A percentile compares a stretch with the other conserved stretches of the same genome.
These are phyloP conservation scores for Eretmochelys imbricata DNA, from an alignment of 2,113 vertebrate species.

Conservation along the genomic window DNA sequence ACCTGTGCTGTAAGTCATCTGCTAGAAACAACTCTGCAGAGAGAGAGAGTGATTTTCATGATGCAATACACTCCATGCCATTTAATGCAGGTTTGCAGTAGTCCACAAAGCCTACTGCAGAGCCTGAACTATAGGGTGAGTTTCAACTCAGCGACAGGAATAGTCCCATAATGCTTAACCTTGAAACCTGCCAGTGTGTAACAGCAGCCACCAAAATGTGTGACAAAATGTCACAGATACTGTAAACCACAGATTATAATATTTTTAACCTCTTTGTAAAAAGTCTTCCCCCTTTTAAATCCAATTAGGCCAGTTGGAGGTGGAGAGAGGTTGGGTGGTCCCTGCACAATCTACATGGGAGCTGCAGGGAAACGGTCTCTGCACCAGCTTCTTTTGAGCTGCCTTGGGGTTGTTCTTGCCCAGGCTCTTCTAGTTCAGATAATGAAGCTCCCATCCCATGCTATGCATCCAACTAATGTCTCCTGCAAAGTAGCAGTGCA, in stretches of 20 bases:
- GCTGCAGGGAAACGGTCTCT: not conserved
- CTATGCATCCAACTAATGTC: not conserved
- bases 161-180: not conserved
- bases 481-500: not conserved
- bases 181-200: rapidly evolving
- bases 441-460: not conserved
- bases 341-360: rapidly evolving
- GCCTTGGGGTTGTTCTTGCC: not conserved
- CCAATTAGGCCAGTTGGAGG: not conserved
- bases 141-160: rapidly evolving
- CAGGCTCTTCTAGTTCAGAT: not conserved
- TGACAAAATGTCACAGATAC: not conserved
- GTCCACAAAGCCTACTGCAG: not conserved
- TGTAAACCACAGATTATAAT: not conserved
- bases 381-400: not conserved
- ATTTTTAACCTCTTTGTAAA: not conserved
- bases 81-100: not conserved
- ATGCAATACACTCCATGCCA: not conserved
- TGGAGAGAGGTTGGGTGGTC: not conserved
- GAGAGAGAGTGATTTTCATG: not conserved
- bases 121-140: not conserved
- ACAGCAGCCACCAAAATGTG: not conserved
- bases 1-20: not conserved
- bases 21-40: not conserved
- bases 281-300: not conserved